Conservation (phyloP, 2,797 vertebrate genomes). For the Melanogrammus aeglefinus region DNA sequence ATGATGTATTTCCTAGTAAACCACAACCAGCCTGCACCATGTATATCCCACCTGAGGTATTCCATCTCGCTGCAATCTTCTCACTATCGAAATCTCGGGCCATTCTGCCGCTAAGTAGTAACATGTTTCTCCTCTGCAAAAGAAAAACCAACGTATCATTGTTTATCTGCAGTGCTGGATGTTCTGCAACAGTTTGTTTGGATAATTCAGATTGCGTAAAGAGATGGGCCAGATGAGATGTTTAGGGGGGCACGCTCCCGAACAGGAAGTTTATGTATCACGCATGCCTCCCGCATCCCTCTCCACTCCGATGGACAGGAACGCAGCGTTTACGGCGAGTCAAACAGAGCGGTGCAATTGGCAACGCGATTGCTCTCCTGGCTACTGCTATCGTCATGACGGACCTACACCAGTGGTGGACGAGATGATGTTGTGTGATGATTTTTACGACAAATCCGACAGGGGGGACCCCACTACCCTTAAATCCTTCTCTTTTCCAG, state of each 20-base stretch:
- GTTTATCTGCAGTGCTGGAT: constrained; percentile 42
- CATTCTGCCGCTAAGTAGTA: not conserved
- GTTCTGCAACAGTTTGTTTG: constrained; percentile 49
- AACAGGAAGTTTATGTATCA: constrained; percentile 77
- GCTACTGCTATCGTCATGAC: constrained; percentile 65
- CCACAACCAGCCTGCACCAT: not conserved
- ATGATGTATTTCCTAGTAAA: not conserved
- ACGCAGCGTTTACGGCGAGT: constrained; percentile 60
- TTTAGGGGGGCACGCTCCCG: constrained; percentile 61
- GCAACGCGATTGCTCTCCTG: constrained; percentile 58
- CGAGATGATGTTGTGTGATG: constrained; percentile 17
- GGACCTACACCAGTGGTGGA: constrained; percentile 18
- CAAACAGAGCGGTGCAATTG: constrained; percentile 64
- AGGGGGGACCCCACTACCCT: no score
- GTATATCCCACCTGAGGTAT: not conserved
- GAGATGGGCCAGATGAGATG: constrained; percentile 46
- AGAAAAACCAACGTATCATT: constrained; percentile 8
- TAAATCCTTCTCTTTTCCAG: not conserved
- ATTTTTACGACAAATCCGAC: not conserved
- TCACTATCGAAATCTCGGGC: not conserved
- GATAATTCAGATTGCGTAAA: constrained; percentile 44
- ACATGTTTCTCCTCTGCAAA: not conserved
- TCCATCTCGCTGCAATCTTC: not conserved
- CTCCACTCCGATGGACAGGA: constrained; percentile 58
- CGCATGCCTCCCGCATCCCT: constrained; percentile 57